These are phyloP conservation scores for Podarcis lilfordi DNA, from an alignment of 2,797 vertebrate genomes.

Conservation along the genomic window DNA sequence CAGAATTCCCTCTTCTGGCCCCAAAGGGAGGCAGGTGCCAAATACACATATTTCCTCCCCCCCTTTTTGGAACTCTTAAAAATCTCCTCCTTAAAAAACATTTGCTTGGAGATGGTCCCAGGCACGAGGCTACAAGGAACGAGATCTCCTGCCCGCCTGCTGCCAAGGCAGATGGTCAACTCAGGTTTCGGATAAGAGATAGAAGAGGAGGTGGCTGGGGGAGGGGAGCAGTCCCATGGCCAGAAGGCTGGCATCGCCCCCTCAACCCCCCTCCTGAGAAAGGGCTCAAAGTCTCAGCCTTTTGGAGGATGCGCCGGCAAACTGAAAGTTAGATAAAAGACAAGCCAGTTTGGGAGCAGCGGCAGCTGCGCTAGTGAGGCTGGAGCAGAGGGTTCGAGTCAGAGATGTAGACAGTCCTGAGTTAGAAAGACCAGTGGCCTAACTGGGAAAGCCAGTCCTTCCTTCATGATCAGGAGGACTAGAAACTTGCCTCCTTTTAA, in stretches of 20 bases:
- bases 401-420: too few relatives aligned
- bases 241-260: background rate
- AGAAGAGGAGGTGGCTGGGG: background rate
- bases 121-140: background rate
- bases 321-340: too few relatives aligned
- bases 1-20: too few relatives aligned
- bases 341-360: background rate
- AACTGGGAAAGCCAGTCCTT: too few relatives aligned
- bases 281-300: too few relatives aligned
- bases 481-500: background rate
- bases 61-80: background rate
- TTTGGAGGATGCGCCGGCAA: too few relatives aligned
- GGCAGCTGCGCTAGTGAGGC: background rate
- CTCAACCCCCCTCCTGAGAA: background rate
- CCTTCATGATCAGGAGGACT: background rate
- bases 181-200: background rate
- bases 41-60: background rate
- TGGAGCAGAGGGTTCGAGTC: too few relatives aligned
- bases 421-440: too few relatives aligned
- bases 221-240: background rate
- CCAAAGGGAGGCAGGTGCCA: background rate
- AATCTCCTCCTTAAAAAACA: background rate
- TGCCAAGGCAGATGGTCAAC: slow-evolving; percentile 11
- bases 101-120: background rate
- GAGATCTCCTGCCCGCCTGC: background rate